Conservation (phyloP, 2,113 vertebrate species). For the Aptenodytes patagonicus region DNA sequence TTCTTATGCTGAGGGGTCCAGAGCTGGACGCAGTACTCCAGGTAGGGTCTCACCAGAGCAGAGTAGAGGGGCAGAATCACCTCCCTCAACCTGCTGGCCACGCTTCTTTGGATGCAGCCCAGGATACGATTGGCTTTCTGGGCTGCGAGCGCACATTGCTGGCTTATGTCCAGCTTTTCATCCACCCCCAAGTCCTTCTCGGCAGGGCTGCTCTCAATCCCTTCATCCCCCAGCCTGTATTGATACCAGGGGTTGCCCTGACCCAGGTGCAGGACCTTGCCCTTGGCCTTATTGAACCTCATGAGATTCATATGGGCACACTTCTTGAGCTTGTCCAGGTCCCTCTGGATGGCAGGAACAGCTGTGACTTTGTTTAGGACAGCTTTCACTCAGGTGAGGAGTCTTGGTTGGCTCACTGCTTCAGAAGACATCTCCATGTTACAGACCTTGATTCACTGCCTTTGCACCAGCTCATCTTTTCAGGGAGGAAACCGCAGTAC, state of each 20-base stretch:
- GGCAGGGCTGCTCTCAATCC: not conserved
- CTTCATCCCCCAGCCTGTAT: not conserved
- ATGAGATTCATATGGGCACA: not conserved
- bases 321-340: not conserved
- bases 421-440: not conserved
- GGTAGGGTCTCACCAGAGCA: not conserved
- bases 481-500: not conserved
- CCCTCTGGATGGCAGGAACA: not conserved
- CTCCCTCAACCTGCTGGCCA: not conserved
- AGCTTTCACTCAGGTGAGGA: not conserved
- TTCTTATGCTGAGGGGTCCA: not conserved
- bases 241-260: accelerated
- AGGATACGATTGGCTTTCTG: not conserved
- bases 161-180: not conserved
- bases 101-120: not conserved
- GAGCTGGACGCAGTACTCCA: not conserved
- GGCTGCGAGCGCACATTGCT: not conserved
- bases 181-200: not conserved
- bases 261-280: not conserved
- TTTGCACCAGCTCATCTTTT: not conserved
- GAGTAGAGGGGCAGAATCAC: not conserved
- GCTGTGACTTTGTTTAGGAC: not conserved
- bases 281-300: not conserved
- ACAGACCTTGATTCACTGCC: not conserved
- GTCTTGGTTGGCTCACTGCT: not conserved